Conservation (phyloP, 2,888 invertebrate genomes). For the Drosophila robusta region DNA sequence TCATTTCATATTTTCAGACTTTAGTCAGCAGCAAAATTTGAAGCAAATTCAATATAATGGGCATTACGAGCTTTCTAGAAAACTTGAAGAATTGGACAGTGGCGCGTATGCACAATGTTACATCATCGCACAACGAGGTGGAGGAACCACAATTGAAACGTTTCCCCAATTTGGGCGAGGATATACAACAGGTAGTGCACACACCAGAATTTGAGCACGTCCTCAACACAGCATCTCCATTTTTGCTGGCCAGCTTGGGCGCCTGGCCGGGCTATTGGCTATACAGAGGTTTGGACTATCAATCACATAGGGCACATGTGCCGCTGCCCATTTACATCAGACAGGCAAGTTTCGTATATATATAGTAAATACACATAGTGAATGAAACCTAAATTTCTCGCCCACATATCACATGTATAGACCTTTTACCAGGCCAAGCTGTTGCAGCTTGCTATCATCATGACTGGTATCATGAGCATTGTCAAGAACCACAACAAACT, state of each 20-base stretch:
- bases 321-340: conserved; percentile 67
- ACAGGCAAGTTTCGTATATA: conserved; percentile 46
- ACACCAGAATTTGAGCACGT: conserved; percentile 53
- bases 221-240: conserved; percentile 58
- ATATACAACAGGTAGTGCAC: conserved; percentile 60
- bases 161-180: conserved; percentile 64
- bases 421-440: conserved; percentile 76
- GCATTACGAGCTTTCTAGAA: conserved; percentile 32
- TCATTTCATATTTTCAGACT: not conserved
- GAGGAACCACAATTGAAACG: not conserved
- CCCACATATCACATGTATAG: conserved; percentile 25
- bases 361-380: not conserved
- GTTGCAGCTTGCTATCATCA: conserved; percentile 65
- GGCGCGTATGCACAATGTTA: not conserved
- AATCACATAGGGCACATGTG: conserved; percentile 54
- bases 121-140: not conserved
- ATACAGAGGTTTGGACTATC: conserved; percentile 71
- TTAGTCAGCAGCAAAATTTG: conserved; percentile 9
- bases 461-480: conserved; percentile 58
- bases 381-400: not conserved
- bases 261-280: conserved; percentile 76
- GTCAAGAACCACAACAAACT: conserved; percentile 34
- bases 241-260: conserved; percentile 61
- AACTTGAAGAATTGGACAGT: conserved; percentile 37
- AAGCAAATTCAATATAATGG: conserved; percentile 44